These are phyloP conservation scores for Mactromeris polynyma DNA, from an alignment of 2,888 invertebrate species.

Conservation along the genomic window DNA sequence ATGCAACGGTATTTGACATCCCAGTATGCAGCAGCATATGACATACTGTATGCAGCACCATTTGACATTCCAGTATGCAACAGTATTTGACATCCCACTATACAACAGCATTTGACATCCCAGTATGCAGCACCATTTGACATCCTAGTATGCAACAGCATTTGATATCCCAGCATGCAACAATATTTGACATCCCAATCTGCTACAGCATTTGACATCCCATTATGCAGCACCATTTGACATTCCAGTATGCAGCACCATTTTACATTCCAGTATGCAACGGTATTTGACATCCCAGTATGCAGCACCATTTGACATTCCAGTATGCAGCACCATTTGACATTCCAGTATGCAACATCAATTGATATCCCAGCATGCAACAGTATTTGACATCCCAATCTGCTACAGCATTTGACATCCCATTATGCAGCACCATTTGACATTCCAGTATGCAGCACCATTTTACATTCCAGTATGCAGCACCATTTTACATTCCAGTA, in stretches of 20 bases:
- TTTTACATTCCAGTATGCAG: not conserved
- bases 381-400: not conserved
- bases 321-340: not conserved
- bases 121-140: not conserved
- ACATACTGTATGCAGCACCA: not conserved
- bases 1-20: not conserved
- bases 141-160: not conserved
- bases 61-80: not conserved
- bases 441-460: not conserved
- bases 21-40: not conserved
- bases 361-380: not conserved
- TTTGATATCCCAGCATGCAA: not conserved
- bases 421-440: not conserved
- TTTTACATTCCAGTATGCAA: not conserved
- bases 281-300: not conserved
- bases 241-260: not conserved
- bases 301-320: not conserved
- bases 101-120: not conserved
- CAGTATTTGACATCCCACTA: not conserved
- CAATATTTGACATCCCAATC: not conserved
- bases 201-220: not conserved
- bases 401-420: not conserved
- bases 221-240: not conserved
- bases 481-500: not conserved
- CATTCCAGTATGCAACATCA: not conserved